A percentile compares a stretch with the other conserved stretches of the same genome.
phyloP scores from a whole-genome alignment of 2,888 invertebrate genomes.

The Cotesia congregata region DNA sequence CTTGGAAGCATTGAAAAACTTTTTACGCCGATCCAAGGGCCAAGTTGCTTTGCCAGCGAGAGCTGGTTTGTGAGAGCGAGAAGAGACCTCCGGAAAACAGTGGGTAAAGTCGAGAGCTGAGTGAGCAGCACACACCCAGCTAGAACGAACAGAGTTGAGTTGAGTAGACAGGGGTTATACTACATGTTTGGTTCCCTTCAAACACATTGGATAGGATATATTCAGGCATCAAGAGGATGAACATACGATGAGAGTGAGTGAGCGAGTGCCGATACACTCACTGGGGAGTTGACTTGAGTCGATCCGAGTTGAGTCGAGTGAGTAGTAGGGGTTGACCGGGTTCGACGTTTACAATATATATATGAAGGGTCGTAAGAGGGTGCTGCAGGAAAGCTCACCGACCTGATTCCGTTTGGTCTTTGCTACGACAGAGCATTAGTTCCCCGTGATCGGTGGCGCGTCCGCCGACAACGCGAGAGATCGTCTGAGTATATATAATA shows the following conservation, averaged over 20 bases:
- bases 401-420: slow-evolving; percentile 43
- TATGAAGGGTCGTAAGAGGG: slow-evolving; percentile 27
- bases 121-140: slow-evolving; percentile 7
- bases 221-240: slow-evolving; percentile 26
- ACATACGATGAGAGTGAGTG: slow-evolving; percentile 18
- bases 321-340: slow-evolving; percentile 34
- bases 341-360: slow-evolving; percentile 35
- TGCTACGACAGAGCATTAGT: slow-evolving; percentile 38
- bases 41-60: slow-evolving; percentile 9
- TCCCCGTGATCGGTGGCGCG: slow-evolving; percentile 38
- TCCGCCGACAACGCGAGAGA: slow-evolving; percentile 35
- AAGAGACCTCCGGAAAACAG: not conserved
- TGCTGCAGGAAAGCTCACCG: slow-evolving; percentile 30
- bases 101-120: slow-evolving; percentile 13
- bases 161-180: slow-evolving; percentile 11
- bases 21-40: slow-evolving; percentile 36
- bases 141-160: not conserved
- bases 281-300: slow-evolving; percentile 24
- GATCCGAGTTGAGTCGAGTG: slow-evolving; percentile 13
- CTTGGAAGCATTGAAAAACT: slow-evolving; percentile 42
- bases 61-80: not conserved
- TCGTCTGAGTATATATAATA: slow-evolving; percentile 22
- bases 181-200: slow-evolving; percentile 37
- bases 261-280: slow-evolving; percentile 28
- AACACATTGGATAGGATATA: slow-evolving; percentile 31